Evolutionary conservation across 2,113 vertebrate species (phyloP), one percentile per base, ranked within the genome.

Genomic region (Leptodactylus fuscus): DNA sequence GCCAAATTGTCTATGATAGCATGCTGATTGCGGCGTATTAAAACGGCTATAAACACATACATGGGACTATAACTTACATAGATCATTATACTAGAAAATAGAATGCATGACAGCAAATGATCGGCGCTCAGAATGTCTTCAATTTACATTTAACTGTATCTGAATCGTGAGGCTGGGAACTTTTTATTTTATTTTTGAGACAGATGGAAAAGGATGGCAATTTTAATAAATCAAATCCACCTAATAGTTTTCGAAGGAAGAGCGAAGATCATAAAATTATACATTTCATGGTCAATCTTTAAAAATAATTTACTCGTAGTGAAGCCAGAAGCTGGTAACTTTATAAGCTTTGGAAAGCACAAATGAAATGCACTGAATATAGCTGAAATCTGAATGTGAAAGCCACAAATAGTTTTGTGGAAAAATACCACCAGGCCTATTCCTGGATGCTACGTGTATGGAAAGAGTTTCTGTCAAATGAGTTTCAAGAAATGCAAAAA

Each of bases 231-330:
- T 83, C 51, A 74, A 58, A 83, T 44, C 51, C 4, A n/a, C 3
- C 11, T 69, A 71, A 71, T 73, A 53, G 81, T 82, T 71, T 82
- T 82, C 18, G n/a, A 82, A 82, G 49, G 48, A 41, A 53, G 48
- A 82, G 16, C 20, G 29, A n/a, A 51, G 29, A 81, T 81, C 18
- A 22, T 79, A 62, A 81, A 81, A 81, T 81, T 65, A 32, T 27
- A 27, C n/a, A 81, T 81, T 81, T 65, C 38, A 81, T 81, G 58
- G 55, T 46, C 24, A 81, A 65, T 81, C n/a, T 65, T 81, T 65
- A 46, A 81, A 81, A 41, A 65, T 32, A 44, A 32, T 81, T 32
- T 81, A 44, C 55, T 65, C 11, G 51, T 34, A 38, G 6, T 58
- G 32, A 79, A 41, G 32, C 32, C 32, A 58, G 12, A 18, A 55